Evolutionary conservation across 2,888 invertebrate genomes (phyloP).

Genomic region (Sesia bembeciformis): DNA sequence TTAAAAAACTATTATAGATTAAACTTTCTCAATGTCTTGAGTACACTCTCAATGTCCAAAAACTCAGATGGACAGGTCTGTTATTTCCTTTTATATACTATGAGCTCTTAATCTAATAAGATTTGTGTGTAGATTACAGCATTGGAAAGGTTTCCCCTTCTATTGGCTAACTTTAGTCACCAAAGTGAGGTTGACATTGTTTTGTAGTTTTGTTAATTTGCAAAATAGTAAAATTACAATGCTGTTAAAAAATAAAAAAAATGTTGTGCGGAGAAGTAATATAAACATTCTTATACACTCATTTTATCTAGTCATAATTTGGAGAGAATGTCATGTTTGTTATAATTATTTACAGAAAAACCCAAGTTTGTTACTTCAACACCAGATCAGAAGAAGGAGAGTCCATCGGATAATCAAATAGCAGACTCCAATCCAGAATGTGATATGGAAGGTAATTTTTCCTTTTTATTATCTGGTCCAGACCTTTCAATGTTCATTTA

Average conservation of each 20-base stretch:
- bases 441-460: conserved; percentile 44
- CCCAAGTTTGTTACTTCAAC: conserved; percentile 40
- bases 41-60: too few relatives aligned
- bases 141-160: background rate
- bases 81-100: background rate
- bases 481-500: too few relatives aligned
- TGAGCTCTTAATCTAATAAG: background rate
- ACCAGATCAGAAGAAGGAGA: conserved; percentile 38
- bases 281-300: background rate
- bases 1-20: too few relatives aligned
- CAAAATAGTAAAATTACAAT: background rate
- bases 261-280: conserved; percentile 13
- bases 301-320: background rate
- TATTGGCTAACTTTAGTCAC: background rate
- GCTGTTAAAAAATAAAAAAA: conserved; percentile 12
- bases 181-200: background rate
- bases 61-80: background rate
- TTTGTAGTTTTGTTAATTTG: background rate
- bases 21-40: too few relatives aligned
- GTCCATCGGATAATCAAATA: conserved; percentile 33
- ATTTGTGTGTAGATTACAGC: background rate
- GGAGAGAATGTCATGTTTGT: background rate
- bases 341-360: conserved; percentile 31
- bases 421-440: conserved; percentile 46
- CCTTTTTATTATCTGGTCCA: background rate